Percentiles rank a stretch among this genome's conserved stretches.
Conservation (phyloP, 2,797 vertebrate genomes). For the Passerculus sandwichensis region DNA sequence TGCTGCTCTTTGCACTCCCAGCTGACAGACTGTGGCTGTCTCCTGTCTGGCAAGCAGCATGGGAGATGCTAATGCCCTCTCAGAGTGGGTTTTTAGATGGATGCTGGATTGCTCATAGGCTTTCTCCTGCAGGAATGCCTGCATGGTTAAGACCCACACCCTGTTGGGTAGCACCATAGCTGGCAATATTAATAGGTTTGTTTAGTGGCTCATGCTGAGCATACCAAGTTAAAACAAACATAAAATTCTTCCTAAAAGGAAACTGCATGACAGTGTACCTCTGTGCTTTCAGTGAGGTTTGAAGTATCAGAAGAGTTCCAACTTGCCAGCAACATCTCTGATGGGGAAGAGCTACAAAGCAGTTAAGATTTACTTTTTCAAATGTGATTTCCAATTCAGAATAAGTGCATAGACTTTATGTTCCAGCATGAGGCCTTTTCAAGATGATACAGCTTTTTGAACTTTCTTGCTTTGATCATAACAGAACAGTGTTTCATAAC, state of each 20-base stretch:
- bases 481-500: background rate
- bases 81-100: background rate
- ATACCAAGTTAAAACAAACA: background rate
- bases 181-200: background rate
- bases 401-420: background rate
- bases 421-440: background rate
- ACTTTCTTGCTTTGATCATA: background rate
- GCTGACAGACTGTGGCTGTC: background rate
- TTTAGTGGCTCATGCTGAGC: background rate
- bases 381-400: background rate
- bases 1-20: background rate
- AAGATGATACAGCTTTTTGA: background rate
- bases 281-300: background rate
- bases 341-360: background rate
- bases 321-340: background rate
- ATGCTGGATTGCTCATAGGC: background rate
- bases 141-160: background rate
- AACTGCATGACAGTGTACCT: background rate
- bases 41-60: background rate
- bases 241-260: background rate
- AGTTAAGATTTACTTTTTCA: background rate
- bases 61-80: background rate
- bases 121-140: background rate
- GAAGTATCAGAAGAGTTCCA: background rate
- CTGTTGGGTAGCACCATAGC: background rate